These are phyloP conservation scores for Chrysolina haemoptera DNA, from an alignment of 2,888 invertebrate genomes.

Conservation along the genomic window DNA sequence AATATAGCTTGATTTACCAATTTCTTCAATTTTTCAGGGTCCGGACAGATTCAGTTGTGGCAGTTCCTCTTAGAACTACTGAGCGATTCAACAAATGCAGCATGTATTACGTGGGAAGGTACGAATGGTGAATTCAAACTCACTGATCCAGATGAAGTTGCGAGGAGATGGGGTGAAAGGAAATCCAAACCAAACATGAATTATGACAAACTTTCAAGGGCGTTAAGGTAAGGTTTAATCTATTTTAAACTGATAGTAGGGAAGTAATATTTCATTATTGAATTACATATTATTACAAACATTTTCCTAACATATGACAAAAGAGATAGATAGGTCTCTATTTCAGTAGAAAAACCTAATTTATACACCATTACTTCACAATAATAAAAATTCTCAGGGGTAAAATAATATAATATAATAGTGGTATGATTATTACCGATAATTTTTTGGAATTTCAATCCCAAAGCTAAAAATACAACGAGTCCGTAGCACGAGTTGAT, in stretches of 20 bases:
- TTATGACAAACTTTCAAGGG: constrained; percentile 98
- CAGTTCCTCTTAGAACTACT: constrained; percentile 97
- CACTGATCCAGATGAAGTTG: constrained; percentile 98
- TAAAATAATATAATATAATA: too few species aligned
- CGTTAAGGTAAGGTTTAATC: constrained; percentile 81
- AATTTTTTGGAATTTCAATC: too few species aligned
- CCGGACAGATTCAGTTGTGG: constrained; percentile 99
- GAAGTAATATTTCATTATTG: neutral
- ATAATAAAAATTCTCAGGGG: too few species aligned
- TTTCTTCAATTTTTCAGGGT: constrained; percentile 73
- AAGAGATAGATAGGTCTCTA: too few species aligned
- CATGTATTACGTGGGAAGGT: constrained; percentile 99
- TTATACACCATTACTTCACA: too few species aligned
- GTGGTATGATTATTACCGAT: too few species aligned
- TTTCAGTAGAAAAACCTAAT: too few species aligned
- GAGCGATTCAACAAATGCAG: constrained; percentile 95
- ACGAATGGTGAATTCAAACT: constrained; percentile 99
- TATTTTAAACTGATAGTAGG: neutral
- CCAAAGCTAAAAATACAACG: too few species aligned
- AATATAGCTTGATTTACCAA: too few species aligned
- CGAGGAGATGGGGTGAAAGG: constrained; percentile 97
- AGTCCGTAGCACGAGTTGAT: too few species aligned
- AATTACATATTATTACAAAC: too few species aligned
- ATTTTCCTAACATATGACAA: too few species aligned
- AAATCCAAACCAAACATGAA: constrained; percentile 99